Base-by-base conservation (phyloP, 2,113 vertebrate genomes). In the Typhlomys cinereus region DNA sequence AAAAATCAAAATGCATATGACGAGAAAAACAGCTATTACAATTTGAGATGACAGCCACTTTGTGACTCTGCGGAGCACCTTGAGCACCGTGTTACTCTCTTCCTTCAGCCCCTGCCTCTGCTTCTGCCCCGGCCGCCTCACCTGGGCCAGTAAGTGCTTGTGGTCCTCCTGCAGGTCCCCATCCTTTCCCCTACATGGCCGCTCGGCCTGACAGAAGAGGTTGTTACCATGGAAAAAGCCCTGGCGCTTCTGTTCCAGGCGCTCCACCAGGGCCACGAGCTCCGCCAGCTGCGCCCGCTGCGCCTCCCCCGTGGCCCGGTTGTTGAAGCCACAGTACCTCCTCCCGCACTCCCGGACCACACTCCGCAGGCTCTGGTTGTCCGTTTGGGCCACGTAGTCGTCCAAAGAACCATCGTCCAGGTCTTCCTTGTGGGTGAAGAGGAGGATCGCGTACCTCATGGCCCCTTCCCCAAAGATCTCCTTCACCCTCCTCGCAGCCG, bases 381-480 rank as follows among this genome's bases (percentile, higher is more conserved):
- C 78, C 0, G 78, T 79, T 21, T 11, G 17, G 0, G 9, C 12
- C 23, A 96, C 11, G 0, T 93, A 94, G 0, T 94, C 69, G 1
- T 46, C 11, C 81, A 97, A 20, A 25, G 94, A n/a, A 5, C 1
- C 36, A 0, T 1, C 21, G 7, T 0, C 52, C 8, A 97, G n/a
- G 69, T 96, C 96, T 6, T 97, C 96, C 46, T 48, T 94, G 75
- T 34, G 93, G 29, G 96, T 97, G 85, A 96, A 97, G 17, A 97
- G 50, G 70, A 97, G 0, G 13, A 96, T 34, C 52, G 3, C 10
- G 64, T 95, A 25, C 17, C 61, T 88, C 84, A 70, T 12, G 89
- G 46, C 89, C 2, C 31, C 52, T 0, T 0, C 0, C 17, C 96
- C 96, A 2, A 97, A 97, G 31, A 96, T 15, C 62, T 94, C 81